Base-by-base conservation (phyloP, 2,113 vertebrate genomes). In the Phocoena phocoena region DNA sequence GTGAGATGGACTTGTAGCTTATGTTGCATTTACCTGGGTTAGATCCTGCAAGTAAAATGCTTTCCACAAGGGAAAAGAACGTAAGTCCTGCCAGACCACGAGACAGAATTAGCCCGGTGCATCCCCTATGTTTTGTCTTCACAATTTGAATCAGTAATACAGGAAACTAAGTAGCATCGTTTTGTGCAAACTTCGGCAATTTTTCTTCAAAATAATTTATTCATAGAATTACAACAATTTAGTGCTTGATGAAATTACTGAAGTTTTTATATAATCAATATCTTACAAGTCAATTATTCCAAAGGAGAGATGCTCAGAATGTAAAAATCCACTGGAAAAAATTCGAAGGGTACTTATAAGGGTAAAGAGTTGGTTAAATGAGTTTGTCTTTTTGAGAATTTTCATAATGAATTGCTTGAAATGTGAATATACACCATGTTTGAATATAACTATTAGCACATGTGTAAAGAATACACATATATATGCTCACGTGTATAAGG, bases 61-160 rank as follows among this genome's bases (percentile, higher is more conserved):
- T 60, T 31, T 62, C 36, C 79, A 13, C 20, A 0, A 33, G 0
- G 33, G 36, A 1, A 15, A 50, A 36, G 41, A 73, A 14, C 31
- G 0, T 0, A 33, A 10, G 10, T 4, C 31, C 55, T 6, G 1
- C 31, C 38, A n/a, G 71, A 21, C 31, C 13, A n/a, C 5, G 41
- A n/a, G 62, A 50, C 3, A 5, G 6, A 15, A 10, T 25, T 6
- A n/a, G 36, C 55, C 17, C 5, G 1, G 12, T 8, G 84, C 14
- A 4, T 36, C 38, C 11, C 4, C 4, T 2, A 12, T 1, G 38
- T 14, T 26, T 26, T 9, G 33, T 68, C 63, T 26, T 86, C 53
- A 50, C 67, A 21, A 31, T 44, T 83, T 83, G 36, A 36, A 11
- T 12, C 36, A 36, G 44, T 36, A 73, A 63, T 10, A 31, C 33